phyloP scores from a whole-genome alignment of 2,113 vertebrate genomes.

The Harpagus bidentatus region DNA sequence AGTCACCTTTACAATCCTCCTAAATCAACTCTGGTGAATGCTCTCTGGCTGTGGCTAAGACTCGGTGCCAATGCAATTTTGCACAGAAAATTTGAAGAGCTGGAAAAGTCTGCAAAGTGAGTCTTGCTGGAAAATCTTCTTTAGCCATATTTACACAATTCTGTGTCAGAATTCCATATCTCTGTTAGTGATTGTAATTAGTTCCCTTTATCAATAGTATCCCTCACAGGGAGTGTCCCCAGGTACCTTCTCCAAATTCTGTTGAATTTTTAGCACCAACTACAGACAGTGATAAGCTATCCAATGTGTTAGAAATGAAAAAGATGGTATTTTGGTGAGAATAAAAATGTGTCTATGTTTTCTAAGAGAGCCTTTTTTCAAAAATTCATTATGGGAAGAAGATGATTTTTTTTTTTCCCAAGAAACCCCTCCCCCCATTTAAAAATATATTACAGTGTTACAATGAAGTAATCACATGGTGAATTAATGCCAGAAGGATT shows the following conservation, averaged over 20 bases:
- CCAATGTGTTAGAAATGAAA: neutral
- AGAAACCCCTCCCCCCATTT: neutral
- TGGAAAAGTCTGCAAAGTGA: neutral
- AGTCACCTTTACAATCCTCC: neutral
- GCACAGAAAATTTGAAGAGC: neutral
- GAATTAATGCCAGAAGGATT: neutral
- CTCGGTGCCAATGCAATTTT: neutral
- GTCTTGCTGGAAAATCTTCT: neutral
- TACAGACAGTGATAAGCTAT: neutral
- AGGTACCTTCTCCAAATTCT: neutral
- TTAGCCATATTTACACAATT: neutral
- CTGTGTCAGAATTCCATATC: neutral
- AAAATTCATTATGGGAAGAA: neutral
- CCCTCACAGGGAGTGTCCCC: neutral
- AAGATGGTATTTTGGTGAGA: neutral
- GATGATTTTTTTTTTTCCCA: neutral
- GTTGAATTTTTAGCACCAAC: neutral
- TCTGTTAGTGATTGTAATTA: neutral
- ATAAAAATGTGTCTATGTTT: neutral
- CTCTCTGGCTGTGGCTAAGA: fast-evolving
- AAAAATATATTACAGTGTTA: neutral
- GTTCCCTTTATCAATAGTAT: neutral
- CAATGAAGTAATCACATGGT: neutral
- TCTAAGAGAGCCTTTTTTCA: neutral
- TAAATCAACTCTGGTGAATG: neutral